A percentile compares a stretch with the other conserved stretches of the same genome.
phyloP scores from a whole-genome alignment of 2,888 invertebrate genomes.

The Ormyrus nitidulus region DNA sequence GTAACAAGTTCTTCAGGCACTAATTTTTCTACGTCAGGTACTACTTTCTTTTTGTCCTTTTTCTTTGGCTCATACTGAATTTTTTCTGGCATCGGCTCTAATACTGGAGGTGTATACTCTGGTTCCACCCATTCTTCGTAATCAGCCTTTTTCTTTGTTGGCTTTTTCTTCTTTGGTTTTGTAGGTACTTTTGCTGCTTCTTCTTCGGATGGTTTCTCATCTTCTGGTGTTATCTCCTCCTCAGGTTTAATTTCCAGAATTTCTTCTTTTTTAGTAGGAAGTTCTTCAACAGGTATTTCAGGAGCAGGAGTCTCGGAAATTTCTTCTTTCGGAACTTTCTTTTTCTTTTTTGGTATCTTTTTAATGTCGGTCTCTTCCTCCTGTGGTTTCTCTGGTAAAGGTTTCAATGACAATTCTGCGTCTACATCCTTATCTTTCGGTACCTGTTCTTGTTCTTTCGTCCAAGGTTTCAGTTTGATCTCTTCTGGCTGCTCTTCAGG shows the following conservation, averaged over 20 bases:
- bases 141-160: conserved; percentile 61
- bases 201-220: conserved; percentile 59
- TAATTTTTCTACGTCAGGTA: conserved; percentile 29
- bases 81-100: conserved; percentile 74
- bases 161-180: conserved; percentile 66
- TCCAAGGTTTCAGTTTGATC: conserved; percentile 71
- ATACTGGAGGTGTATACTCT: conserved; percentile 71
- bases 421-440: conserved; percentile 56
- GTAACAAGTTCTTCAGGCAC: conserved; percentile 63
- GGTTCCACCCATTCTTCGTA: conserved; percentile 70
- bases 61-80: conserved; percentile 69
- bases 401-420: conserved; percentile 60
- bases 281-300: background rate
- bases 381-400: conserved; percentile 50
- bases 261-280: conserved; percentile 6
- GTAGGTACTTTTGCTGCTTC: conserved; percentile 73
- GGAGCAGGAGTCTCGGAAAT: conserved; percentile 10
- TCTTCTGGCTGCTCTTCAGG: conserved; percentile 71
- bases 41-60: conserved; percentile 66
- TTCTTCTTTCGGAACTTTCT: conserved; percentile 56
- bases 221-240: conserved; percentile 29
- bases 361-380: no score
- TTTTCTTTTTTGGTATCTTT: conserved; percentile 57
- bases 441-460: conserved; percentile 67
- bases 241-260: background rate